Evolutionary conservation across 2,113 vertebrate species (phyloP).

Genomic region (Thinocorus orbignyianus): DNA sequence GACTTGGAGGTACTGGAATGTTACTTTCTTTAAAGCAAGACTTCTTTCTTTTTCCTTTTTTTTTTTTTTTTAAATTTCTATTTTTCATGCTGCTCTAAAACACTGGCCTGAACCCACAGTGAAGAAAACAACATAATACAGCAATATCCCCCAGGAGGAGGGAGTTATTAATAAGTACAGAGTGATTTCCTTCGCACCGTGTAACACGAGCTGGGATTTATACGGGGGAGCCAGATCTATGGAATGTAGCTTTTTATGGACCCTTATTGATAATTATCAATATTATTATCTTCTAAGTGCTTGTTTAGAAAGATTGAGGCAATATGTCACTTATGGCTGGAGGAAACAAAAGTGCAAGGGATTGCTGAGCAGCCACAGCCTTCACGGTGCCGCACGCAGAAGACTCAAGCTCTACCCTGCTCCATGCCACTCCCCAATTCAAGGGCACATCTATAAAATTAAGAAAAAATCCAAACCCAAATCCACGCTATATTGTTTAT

Average conservation of each 20-base stretch:
- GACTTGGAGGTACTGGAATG: not conserved
- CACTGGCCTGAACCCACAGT: not conserved
- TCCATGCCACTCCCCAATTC: not conserved
- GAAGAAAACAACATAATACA: not conserved
- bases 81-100: not conserved
- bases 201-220: not conserved
- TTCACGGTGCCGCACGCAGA: not conserved
- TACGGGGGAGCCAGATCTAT: not conserved
- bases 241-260: constrained; percentile 8
- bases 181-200: not conserved
- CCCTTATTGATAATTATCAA: constrained; percentile 52
- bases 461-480: too few relatives aligned
- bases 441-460: not conserved
- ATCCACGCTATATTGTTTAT: not conserved
- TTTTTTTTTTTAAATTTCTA: too few relatives aligned
- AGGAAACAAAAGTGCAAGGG: not conserved
- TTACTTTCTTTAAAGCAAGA: not conserved
- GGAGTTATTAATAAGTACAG: not conserved
- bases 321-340: not conserved
- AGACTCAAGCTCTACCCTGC: not conserved
- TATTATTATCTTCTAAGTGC: constrained; percentile 26
- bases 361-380: not conserved
- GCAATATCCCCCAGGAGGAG: not conserved
- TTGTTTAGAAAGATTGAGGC: not conserved
- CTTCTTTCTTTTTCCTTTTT: not conserved